These are phyloP conservation scores for Heliocidaris tuberculata DNA, from an alignment of 35 echinoderm and acorn worm species.

Conservation along the genomic window DNA sequence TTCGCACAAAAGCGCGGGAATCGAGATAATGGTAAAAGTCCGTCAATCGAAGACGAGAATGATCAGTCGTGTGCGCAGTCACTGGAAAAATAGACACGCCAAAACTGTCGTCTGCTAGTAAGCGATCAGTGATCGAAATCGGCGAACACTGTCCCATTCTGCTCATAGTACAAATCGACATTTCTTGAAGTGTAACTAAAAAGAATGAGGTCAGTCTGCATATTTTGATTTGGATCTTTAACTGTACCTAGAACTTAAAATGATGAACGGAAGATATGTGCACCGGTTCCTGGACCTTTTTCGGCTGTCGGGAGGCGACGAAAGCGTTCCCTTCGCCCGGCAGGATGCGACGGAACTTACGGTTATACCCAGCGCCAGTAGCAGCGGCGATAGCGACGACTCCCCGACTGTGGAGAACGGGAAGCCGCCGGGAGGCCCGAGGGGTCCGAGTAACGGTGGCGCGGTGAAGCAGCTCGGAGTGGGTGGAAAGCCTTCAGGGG, in stretches of 20 bases:
- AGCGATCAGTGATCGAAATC: background rate
- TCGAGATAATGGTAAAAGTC: background rate
- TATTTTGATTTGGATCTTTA: background rate
- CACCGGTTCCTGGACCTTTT: conserved; percentile 2
- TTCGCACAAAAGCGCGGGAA: background rate
- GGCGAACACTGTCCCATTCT: background rate
- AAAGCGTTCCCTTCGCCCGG: conserved; percentile 6
- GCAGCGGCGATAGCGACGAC: conserved; percentile 18
- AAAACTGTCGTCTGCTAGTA: background rate
- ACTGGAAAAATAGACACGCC: background rate
- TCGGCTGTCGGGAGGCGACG: conserved; percentile 35
- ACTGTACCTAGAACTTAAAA: background rate
- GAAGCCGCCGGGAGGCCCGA: conserved; percentile 6
- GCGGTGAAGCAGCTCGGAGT: background rate
- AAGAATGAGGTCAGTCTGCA: background rate
- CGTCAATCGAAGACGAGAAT: background rate
- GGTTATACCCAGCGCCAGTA: background rate
- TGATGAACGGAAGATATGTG: background rate
- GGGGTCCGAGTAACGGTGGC: background rate
- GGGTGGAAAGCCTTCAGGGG: background rate
- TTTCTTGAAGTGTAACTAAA: background rate
- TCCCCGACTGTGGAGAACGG: conserved; percentile 21
- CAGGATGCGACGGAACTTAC: conserved; percentile 43
- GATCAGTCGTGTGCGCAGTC: background rate
- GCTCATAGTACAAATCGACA: background rate